Conservation (phyloP, 92 coral and sea anemone genomes). For the Palythoa grandis region DNA sequence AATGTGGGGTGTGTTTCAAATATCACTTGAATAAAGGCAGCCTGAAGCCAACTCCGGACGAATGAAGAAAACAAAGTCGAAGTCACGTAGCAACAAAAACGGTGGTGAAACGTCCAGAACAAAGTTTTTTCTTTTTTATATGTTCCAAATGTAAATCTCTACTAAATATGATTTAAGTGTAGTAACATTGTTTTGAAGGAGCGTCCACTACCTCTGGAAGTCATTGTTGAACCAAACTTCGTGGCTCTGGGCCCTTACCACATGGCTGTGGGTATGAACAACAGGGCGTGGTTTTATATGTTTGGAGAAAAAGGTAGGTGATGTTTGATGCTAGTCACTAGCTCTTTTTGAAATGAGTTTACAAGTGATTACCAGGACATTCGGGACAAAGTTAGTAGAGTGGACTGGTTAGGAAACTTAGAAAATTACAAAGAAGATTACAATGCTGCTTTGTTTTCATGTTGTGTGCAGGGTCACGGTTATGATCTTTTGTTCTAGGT, state of each 20-base stretch:
- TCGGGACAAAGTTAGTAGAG: no score
- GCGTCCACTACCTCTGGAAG: slow-evolving; percentile 88
- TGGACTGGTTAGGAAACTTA: no score
- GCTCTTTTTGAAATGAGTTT: neutral
- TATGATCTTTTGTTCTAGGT: no score
- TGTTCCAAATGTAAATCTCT: neutral
- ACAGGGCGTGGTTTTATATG: slow-evolving; percentile 97
- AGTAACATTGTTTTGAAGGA: slow-evolving; percentile 61
- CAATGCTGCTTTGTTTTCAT: no score
- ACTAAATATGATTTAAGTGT: neutral
- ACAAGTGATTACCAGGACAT: no score
- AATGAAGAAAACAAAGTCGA: neutral
- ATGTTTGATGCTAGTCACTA: no score
- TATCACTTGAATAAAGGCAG: no score
- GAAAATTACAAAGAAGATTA: no score
- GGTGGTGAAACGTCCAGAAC: neutral
- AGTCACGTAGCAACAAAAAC: neutral
- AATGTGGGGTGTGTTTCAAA: no score
- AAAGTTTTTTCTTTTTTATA: neutral
- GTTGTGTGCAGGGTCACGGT: no score
- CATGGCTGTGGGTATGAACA: slow-evolving; percentile 97
- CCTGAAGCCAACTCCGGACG: no score
- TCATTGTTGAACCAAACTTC: slow-evolving; percentile 93
- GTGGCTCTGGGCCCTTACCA: slow-evolving; percentile 98
- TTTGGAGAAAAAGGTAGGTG: slow-evolving; percentile 89